Evolutionary conservation across 2,113 vertebrate species (phyloP).

Genomic region (Pseudopodoces humilis): DNA sequence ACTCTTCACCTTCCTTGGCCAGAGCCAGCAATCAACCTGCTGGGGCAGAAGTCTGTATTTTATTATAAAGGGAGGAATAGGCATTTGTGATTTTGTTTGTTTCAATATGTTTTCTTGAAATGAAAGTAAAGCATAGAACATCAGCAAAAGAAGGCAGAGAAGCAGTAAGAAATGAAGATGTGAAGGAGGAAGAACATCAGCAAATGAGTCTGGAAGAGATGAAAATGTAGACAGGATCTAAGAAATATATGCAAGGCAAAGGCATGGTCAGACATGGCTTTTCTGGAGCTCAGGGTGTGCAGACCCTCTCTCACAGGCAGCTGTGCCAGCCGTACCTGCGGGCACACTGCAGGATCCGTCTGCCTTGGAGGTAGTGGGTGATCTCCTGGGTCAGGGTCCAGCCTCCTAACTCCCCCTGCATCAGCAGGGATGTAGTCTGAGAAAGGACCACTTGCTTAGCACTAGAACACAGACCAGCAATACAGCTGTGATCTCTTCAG

Average conservation of each 20-base stretch:
- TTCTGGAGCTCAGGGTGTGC: not conserved
- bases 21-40: not conserved
- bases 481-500: not conserved
- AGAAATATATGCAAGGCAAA: not conserved
- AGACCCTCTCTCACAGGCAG: not conserved
- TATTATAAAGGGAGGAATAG: not conserved
- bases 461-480: not conserved
- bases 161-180: not conserved
- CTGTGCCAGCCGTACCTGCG: not conserved
- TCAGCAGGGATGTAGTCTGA: not conserved
- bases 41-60: not conserved
- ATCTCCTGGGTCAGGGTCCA: not conserved
- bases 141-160: not conserved
- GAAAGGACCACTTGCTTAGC: not conserved
- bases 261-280: not conserved
- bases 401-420: not conserved
- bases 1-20: not conserved
- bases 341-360: fast-evolving
- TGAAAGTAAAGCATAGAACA: not conserved
- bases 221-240: not conserved
- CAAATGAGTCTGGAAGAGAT: not conserved
- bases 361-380: not conserved
- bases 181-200: not conserved
- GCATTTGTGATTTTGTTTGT: not conserved
- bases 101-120: not conserved